These are phyloP conservation scores for Sebastes iracundus DNA, from an alignment of 2,797 vertebrate genomes.

Conservation along the genomic window DNA sequence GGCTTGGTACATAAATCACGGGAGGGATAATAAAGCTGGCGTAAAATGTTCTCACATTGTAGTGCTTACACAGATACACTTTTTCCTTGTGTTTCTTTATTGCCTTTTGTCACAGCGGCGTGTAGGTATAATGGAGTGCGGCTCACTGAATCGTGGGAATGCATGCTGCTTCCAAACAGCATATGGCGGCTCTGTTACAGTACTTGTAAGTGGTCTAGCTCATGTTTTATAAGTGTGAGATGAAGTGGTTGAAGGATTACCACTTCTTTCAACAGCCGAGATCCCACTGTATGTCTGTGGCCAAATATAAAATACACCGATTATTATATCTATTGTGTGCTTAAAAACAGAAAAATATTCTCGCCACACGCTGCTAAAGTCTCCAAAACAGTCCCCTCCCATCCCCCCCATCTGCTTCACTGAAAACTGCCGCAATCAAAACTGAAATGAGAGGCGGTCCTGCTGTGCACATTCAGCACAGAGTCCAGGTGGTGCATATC, in stretches of 20 bases:
- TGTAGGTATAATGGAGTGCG: slow-evolving; percentile 32
- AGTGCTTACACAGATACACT: slow-evolving; percentile 44
- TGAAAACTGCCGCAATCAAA: slow-evolving; percentile 21
- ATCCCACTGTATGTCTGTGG: neutral
- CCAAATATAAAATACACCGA: neutral
- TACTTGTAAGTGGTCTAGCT: slow-evolving; percentile 2
- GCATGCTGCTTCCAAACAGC: slow-evolving; percentile 43
- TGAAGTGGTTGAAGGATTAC: neutral
- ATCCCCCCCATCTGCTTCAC: slow-evolving; percentile 19
- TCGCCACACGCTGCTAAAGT: neutral
- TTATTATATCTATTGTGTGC: neutral
- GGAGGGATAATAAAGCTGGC: slow-evolving; percentile 33
- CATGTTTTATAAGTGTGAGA: slow-evolving; percentile 1
- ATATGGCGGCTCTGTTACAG: slow-evolving; percentile 8
- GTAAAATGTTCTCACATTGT: slow-evolving; percentile 34
- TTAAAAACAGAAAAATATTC: neutral
- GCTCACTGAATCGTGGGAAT: slow-evolving; percentile 51
- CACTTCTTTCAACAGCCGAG: neutral
- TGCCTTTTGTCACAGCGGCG: slow-evolving; percentile 39
- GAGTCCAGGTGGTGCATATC: slow-evolving; percentile 55
- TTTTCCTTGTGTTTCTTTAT: slow-evolving; percentile 45
- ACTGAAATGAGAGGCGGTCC: slow-evolving; percentile 1
- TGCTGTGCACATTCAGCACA: slow-evolving; percentile 20
- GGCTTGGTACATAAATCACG: slow-evolving; percentile 43
- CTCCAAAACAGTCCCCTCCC: neutral